Conservation (phyloP, 2,888 invertebrate species). For the Onthophagus sagittarius region DNA sequence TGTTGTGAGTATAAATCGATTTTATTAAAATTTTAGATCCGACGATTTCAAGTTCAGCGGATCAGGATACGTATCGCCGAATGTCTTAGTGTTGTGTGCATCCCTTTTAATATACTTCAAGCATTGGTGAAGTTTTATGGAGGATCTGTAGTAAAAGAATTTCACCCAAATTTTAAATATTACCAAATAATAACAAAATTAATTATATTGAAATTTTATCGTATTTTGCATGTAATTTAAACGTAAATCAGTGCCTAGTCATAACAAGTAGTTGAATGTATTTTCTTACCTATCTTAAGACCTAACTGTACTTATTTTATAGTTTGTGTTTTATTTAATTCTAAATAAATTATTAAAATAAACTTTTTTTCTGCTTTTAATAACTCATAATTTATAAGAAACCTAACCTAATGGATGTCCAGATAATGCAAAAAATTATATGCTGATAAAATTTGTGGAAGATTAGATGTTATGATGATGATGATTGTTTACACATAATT, state of each 20-base stretch:
- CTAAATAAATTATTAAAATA: not conserved
- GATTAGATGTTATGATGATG: too few relatives aligned
- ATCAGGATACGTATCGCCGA: slow-evolving; percentile 3
- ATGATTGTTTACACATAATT: too few relatives aligned
- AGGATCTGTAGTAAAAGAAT: not conserved
- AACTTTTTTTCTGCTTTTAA: too few relatives aligned
- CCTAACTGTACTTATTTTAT: not conserved
- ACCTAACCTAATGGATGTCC: too few relatives aligned
- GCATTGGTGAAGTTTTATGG: not conserved
- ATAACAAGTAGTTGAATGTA: not conserved
- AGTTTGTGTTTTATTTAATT: not conserved
- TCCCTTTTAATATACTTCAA: not conserved
- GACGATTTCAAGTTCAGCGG: slow-evolving; percentile 15
- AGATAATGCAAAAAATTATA: too few relatives aligned
- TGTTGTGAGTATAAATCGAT: not conserved
- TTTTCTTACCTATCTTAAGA: not conserved
- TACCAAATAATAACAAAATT: not conserved
- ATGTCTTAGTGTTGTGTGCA: not conserved
- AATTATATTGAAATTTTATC: not conserved
- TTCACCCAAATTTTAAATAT: not conserved
- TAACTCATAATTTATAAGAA: too few relatives aligned
- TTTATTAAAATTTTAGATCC: slow-evolving; percentile 9
- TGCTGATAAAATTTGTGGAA: too few relatives aligned
- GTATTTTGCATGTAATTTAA: not conserved
- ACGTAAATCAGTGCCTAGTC: not conserved